Conservation (phyloP, 2,113 vertebrate species). For the Pelecanoides urinatrix region DNA sequence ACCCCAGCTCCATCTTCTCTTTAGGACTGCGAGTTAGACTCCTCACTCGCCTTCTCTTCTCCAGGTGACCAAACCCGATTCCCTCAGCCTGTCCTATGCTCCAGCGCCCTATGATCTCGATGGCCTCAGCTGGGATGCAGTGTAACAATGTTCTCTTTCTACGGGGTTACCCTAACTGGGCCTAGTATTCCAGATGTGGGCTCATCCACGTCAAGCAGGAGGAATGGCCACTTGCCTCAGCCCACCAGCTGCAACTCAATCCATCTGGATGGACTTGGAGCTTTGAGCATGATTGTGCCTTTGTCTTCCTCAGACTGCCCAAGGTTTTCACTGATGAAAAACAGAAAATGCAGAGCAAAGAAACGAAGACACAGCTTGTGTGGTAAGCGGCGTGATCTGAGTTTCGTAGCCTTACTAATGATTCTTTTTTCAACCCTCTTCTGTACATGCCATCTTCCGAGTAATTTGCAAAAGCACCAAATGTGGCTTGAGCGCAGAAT, state of each 20-base stretch:
- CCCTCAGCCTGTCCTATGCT: not conserved
- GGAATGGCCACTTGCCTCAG: not conserved
- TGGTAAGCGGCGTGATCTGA: not conserved
- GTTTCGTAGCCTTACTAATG: not conserved
- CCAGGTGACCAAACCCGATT: fast-evolving
- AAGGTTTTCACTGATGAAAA: not conserved
- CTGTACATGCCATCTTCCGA: not conserved
- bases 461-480: not conserved
- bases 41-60: not conserved
- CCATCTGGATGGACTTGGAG: too few species aligned
- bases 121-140: not conserved
- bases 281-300: not conserved
- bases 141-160: too few species aligned
- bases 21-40: not conserved
- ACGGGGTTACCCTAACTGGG: not conserved
- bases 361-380: fast-evolving
- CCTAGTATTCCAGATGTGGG: not conserved
- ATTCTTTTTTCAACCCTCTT: not conserved
- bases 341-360: not conserved
- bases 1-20: not conserved
- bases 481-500: fast-evolving
- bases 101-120: not conserved
- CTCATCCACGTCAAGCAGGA: not conserved
- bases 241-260: not conserved
- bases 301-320: too few species aligned